Evolutionary conservation across 1,140 invertebrate genomes (phyloP).

Genomic region (Diorhabda elongata): DNA sequence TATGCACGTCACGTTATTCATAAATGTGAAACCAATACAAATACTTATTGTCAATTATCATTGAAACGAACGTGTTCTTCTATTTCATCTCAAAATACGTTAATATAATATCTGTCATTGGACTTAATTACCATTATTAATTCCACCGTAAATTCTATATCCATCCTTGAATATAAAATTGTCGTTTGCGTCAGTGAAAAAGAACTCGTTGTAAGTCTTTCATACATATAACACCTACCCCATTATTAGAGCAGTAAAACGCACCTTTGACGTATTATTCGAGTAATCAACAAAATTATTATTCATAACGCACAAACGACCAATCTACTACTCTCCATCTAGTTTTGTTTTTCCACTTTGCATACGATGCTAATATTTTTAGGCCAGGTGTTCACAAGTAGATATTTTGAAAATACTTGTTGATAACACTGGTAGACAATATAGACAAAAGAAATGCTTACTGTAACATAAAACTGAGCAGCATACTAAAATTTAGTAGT

Average conservation of each 20-base stretch:
- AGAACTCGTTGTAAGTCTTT: background rate
- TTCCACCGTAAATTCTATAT: background rate
- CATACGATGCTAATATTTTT: background rate
- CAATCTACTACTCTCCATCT: slow-evolving; percentile 2
- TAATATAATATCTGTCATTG: too few species aligned
- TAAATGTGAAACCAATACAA: too few species aligned
- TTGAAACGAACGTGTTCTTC: too few species aligned
- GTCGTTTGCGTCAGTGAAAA: background rate
- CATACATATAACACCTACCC: background rate
- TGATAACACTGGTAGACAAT: too few species aligned
- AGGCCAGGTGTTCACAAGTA: background rate
- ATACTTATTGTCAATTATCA: too few species aligned
- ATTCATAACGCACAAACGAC: slow-evolving; percentile 2
- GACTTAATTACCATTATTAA: too few species aligned
- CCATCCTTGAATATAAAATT: background rate
- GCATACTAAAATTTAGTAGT: too few species aligned
- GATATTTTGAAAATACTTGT: too few species aligned
- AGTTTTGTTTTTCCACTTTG: slow-evolving; percentile 1
- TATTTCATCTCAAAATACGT: too few species aligned
- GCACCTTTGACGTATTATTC: slow-evolving; percentile 1
- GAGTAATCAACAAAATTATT: slow-evolving; percentile 3
- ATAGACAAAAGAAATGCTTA: too few species aligned
- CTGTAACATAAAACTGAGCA: too few species aligned
- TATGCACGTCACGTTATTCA: too few species aligned
- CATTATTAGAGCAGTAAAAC: slow-evolving; percentile 2